Evolutionary conservation across 2,113 vertebrate species (phyloP).

Genomic region (Tyto alba): DNA sequence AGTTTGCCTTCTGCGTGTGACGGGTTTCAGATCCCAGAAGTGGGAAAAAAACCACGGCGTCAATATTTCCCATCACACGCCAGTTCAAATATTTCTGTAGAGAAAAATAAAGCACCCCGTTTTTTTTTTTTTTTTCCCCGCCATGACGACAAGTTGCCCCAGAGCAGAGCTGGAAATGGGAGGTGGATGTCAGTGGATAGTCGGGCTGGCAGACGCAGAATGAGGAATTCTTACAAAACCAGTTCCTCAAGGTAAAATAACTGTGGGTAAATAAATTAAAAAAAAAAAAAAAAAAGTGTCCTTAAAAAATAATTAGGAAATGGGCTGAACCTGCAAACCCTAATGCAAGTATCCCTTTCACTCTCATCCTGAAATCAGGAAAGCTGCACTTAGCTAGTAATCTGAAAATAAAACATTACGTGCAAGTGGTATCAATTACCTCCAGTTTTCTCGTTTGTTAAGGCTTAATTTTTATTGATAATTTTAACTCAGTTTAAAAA

Average conservation of each 20-base stretch:
- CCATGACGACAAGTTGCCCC: background rate
- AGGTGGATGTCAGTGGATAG: background rate
- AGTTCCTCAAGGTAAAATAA: background rate
- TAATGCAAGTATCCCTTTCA: background rate
- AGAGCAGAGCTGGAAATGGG: background rate
- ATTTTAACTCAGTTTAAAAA: background rate
- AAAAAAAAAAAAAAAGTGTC: no score
- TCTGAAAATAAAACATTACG: background rate
- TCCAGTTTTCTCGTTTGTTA: background rate
- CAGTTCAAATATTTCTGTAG: background rate
- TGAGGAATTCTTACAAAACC: background rate
- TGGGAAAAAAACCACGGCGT: no score
- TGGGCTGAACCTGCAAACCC: background rate
- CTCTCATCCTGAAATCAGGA: fast-evolving
- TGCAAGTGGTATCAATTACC: background rate
- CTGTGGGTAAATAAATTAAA: no score
- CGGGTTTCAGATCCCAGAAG: background rate
- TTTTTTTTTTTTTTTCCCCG: background rate
- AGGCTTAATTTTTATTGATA: background rate
- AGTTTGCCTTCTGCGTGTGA: background rate
- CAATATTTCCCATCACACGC: background rate
- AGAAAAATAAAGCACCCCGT: background rate
- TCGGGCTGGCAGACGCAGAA: background rate
- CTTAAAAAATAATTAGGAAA: background rate
- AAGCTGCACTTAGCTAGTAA: background rate